Conservation (phyloP, 2,113 vertebrate genomes). For the Trogon surrucura region DNA sequence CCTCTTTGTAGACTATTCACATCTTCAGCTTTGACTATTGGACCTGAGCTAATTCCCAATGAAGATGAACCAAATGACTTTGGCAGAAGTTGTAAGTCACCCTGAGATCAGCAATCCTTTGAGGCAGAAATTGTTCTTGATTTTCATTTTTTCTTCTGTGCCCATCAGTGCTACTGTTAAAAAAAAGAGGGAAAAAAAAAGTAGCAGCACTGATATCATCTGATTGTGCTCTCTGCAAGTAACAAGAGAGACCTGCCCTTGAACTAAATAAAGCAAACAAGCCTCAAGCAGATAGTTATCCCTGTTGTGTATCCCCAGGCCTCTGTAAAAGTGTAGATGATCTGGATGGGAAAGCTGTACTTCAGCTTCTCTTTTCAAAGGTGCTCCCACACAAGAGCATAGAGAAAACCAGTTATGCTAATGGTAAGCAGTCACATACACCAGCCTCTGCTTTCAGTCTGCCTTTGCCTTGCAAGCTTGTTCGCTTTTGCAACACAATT, state of each 20-base stretch:
- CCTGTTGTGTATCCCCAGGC: neutral
- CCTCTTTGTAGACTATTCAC: neutral
- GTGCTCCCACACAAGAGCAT: neutral
- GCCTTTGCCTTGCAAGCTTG: neutral
- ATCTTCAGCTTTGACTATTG: neutral
- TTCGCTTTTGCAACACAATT: neutral
- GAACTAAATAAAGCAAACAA: slow-evolving; percentile 47
- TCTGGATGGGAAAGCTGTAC: neutral
- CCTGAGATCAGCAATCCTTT: slow-evolving; percentile 2
- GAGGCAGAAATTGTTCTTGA: neutral
- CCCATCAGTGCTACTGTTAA: neutral
- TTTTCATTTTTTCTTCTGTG: neutral
- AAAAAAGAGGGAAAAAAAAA: neutral
- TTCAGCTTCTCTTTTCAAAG: neutral
- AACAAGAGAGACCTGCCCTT: slow-evolving; percentile 30
- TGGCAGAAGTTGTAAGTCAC: neutral
- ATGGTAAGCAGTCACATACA: neutral
- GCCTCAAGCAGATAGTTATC: slow-evolving; percentile 18
- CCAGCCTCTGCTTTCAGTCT: neutral
- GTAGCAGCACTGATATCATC: neutral
- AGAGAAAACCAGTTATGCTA: neutral
- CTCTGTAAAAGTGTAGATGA: neutral
- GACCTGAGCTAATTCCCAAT: neutral
- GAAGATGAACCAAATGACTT: neutral
- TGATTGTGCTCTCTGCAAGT: slow-evolving; percentile 10